Evolutionary conservation across 1,140 invertebrate genomes (phyloP).

Genomic region (Drosophila willistoni): DNA sequence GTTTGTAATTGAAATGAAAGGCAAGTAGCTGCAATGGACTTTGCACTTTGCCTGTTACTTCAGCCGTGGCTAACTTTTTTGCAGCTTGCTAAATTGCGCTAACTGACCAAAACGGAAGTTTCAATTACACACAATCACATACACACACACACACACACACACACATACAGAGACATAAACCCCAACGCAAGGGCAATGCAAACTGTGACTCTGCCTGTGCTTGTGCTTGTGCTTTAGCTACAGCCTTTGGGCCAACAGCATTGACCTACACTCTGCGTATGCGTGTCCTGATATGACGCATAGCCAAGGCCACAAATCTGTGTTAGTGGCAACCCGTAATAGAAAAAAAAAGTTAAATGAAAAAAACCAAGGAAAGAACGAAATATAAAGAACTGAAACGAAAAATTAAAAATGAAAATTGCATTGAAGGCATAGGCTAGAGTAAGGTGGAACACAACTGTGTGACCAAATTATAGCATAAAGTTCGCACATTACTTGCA

Average conservation of each 20-base stretch:
- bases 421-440: neutral
- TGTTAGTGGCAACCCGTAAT: conserved; percentile 52
- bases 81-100: conserved; percentile 80
- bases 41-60: conserved; percentile 79
- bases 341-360: neutral
- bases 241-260: conserved; percentile 52
- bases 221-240: conserved; percentile 10
- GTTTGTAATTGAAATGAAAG: conserved; percentile 79
- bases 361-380: neutral
- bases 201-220: conserved; percentile 23
- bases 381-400: conserved; percentile 3
- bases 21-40: conserved; percentile 78
- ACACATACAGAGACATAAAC: conserved; percentile 13
- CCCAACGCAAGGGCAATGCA: conserved; percentile 28
- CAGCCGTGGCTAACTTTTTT: conserved; percentile 78
- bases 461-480: conserved; percentile 71
- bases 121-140: conserved; percentile 69
- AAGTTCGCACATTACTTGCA: conserved; percentile 78
- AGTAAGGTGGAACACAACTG: neutral
- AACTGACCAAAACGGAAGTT: conserved; percentile 81
- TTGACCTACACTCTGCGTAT: conserved; percentile 75
- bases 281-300: conserved; percentile 68
- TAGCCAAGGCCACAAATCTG: conserved; percentile 77
- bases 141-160: conserved; percentile 24
- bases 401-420: conserved; percentile 8